Evolutionary conservation across 23 tunicate species (phyloP), one percentile per base, ranked within the genome.

Genomic region (Diplosoma virens): DNA sequence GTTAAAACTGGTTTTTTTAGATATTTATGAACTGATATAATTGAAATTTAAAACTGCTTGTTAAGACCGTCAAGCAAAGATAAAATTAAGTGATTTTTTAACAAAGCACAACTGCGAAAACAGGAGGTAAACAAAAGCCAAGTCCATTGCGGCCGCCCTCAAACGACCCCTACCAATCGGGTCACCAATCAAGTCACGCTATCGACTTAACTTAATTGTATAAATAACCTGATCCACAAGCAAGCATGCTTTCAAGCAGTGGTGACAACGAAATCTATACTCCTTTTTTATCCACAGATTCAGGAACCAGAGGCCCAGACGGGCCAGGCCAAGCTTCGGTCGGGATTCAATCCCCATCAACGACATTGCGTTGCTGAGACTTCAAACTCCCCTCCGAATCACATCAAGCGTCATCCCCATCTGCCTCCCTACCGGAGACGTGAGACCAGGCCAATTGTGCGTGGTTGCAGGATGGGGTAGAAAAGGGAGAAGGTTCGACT

Each of bases 401-500:
- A 56, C 64, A 1, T 18, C 55, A 0, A 36, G 30, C 7, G 83
- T 87, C 0, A 59, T 59, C 31, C 95, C 87, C 0, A 58, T 87
- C 9, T 87, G 95, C 60, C 55, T 87, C 27, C 95, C 95, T 0
- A 47, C 23, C 1, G 20, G 65, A 26, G 95, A 82, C 41, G 83
- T 50, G 25, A 29, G 30, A 1, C 87, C 76, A 27, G 95, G 95
- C 29, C 71, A 76, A 17, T 33, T 55, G 16, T 87, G 95, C 37
- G 87, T 82, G 25, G 76, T 87, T 1, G 95, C 95, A 29, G 95
- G 95, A 17, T 87, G 95, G 95, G 95, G 95, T 1, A 69, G 37
- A 7, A 23, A 25, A 3, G 92, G 79, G 30, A 46, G 16, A 46
- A 46, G 16, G 52, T 11, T 11, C 14, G 11, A 11, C 14, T 46